Base-by-base conservation (phyloP, 2,888 invertebrate species). In the Mycalesis mineus region DNA sequence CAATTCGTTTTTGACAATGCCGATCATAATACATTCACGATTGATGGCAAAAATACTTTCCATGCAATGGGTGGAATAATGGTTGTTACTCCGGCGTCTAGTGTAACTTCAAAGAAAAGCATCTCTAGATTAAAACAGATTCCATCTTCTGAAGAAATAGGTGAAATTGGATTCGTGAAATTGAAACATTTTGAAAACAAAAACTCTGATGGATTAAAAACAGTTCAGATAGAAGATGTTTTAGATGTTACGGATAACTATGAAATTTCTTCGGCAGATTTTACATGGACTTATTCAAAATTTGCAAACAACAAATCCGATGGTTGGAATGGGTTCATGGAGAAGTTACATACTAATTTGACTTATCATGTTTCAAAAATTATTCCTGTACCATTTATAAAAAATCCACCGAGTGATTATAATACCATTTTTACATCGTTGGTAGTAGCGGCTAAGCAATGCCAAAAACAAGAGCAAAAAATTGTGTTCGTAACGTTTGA, bases 1-100 rank as follows among this genome's bases (percentile, higher is more conserved):
- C 73, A 71, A 64, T 74, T 69, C 54, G 58, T 74, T 57, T 72
- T 52, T 64, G 72, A 75, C 58, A 75, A 75, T 64, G 71, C 73
- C 0, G 73, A 73, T 65, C 62, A 66, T 61, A 73, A 74, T 61
- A 67, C 65, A 22, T 57, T 58, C 48, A 72, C 69, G 40, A 61
- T 71, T 41, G 66, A 68, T 57, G 71, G 71, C 28, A 55, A 64
- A 22, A 62, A 65, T 61, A 73, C 72, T 39, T 67, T 72, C 52
- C 72, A 71, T 55, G 61, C 56, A 33, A 33, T 33, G 7, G 33
- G 33, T 33, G 33, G 33, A 33, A 33, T 33, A 33, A 33, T 33
- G 33, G 33, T 33, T 33, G 33, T 33, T 33, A 33, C 33, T 5
- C 33, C 33, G 33, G 33, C 7, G 33, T 33, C 33, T 5, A 33